Evolutionary conservation across 1,140 invertebrate genomes (phyloP), one percentile per base, ranked within the genome.

Genomic region (Lordiphosa stackelbergi): DNA sequence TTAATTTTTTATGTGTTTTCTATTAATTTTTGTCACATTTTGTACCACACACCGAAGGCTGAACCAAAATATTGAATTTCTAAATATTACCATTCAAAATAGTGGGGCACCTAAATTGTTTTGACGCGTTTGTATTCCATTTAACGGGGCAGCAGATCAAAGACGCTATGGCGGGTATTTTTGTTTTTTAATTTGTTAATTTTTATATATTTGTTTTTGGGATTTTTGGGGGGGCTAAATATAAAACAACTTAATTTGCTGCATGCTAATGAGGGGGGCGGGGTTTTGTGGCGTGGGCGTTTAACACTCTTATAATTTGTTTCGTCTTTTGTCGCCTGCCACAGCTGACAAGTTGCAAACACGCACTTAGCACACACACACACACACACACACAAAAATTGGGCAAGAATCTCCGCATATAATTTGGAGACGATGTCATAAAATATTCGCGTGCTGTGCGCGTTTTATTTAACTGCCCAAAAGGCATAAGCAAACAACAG

Each of bases 231-330:
- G 46, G 7, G 8, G 31, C 72, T 83, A 81, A 65, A 72, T 64
- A 72, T 83, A 81, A 66, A 81, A 81, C 75, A 71, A 71, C 75
- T 83, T 81, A 83, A 81, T 81, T 81, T 81, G 77, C 75, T 81
- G 63, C 43, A 65, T 79, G 75, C 75, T 83, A 75, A 81, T 81
- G 66, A 81, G 68, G 42, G 43, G 53, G 16, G 28, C 47, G 12
- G 6, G 4, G 5, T 34, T 38, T 38, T 6, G 28, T 24, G 31
- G 28, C 5, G 37, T 22, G 16, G 75, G 74, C 71, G 74, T 74
- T 68, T 70, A 74, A 74, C 75, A 81, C 70, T 70, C 74, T 74
- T 81, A 74, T 81, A 78, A 68, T 68, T 68, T 68, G 64, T 68
- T 68, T 68, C 64, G 69, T 63, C 42, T 71, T 73, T 73, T 65